Evolutionary conservation across 2,113 vertebrate genomes (phyloP).

Genomic region (Hyperopisus bebe): DNA sequence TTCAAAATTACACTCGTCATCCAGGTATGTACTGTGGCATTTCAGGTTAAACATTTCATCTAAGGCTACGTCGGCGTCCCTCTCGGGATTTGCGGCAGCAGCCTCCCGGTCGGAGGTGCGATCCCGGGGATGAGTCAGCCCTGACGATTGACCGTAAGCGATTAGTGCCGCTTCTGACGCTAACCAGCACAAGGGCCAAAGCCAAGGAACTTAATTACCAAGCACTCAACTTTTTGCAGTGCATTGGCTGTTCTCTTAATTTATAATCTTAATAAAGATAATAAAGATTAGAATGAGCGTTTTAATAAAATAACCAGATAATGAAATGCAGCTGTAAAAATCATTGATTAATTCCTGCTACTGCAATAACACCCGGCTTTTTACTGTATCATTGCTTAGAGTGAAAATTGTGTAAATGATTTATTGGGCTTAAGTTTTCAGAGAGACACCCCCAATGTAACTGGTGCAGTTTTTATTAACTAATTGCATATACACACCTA

Average conservation of each 20-base stretch:
- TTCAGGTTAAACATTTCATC: not conserved
- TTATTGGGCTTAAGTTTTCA: not conserved
- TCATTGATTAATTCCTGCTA: not conserved
- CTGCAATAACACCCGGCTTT: not conserved
- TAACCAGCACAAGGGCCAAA: not conserved
- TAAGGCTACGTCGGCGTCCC: not conserved
- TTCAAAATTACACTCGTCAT: not conserved
- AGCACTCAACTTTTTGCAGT: not conserved
- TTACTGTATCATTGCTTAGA: not conserved
- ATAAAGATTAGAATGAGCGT: constrained; percentile 2
- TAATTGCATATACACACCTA: not conserved
- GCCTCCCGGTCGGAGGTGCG: not conserved
- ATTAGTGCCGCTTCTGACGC: not conserved
- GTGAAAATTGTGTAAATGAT: not conserved
- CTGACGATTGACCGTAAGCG: not conserved
- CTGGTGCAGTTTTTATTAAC: not conserved
- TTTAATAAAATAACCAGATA: not conserved
- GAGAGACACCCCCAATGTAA: not conserved
- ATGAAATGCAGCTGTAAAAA: constrained; percentile 2
- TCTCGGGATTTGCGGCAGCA: not conserved
- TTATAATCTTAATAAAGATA: constrained; percentile 10
- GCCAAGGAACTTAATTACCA: not conserved
- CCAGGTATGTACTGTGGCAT: not conserved
- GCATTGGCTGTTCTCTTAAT: not conserved
- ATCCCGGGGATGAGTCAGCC: not conserved